Conservation (phyloP, 1,140 invertebrate genomes). For the Drosophila seguyi region DNA sequence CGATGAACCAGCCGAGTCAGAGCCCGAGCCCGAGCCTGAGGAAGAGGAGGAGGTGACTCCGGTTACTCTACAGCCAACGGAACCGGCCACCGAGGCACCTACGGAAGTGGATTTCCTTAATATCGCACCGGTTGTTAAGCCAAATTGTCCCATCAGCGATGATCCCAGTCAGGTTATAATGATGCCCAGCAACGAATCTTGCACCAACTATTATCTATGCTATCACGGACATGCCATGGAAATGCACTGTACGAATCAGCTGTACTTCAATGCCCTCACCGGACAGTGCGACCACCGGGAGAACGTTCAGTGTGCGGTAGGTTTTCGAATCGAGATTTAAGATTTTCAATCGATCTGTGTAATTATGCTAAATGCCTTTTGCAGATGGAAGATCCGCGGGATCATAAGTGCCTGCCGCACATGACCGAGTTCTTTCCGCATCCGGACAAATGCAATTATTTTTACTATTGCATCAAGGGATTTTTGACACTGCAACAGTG, state of each 20-base stretch:
- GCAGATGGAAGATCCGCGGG: slow-evolving; percentile 53
- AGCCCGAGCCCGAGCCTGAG: slow-evolving; percentile 32
- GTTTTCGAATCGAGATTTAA: slow-evolving; percentile 7
- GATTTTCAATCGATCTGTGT: slow-evolving; percentile 9
- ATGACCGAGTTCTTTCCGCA: slow-evolving; percentile 81
- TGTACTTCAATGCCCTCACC: slow-evolving; percentile 69
- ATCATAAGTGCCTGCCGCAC: slow-evolving; percentile 73
- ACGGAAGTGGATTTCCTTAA: slow-evolving; percentile 49
- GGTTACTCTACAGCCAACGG: slow-evolving; percentile 12
- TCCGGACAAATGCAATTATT: slow-evolving; percentile 79
- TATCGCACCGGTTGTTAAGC: slow-evolving; percentile 62
- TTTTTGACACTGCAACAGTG: slow-evolving; percentile 80
- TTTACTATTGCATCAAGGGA: slow-evolving; percentile 82
- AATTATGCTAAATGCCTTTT: slow-evolving; percentile 6
- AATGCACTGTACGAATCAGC: slow-evolving; percentile 74
- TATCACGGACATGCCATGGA: slow-evolving; percentile 79
- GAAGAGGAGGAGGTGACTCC: slow-evolving; percentile 34
- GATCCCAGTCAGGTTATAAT: slow-evolving; percentile 77
- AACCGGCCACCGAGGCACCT: slow-evolving; percentile 36
- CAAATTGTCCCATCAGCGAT: slow-evolving; percentile 67
- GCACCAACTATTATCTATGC: slow-evolving; percentile 73
- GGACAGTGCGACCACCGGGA: slow-evolving; percentile 76
- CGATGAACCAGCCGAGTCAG: slow-evolving; percentile 48
- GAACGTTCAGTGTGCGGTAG: slow-evolving; percentile 70
- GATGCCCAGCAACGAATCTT: slow-evolving; percentile 67